Evolutionary conservation across 2,113 vertebrate genomes (phyloP).

Genomic region (Morphnarchus princeps): DNA sequence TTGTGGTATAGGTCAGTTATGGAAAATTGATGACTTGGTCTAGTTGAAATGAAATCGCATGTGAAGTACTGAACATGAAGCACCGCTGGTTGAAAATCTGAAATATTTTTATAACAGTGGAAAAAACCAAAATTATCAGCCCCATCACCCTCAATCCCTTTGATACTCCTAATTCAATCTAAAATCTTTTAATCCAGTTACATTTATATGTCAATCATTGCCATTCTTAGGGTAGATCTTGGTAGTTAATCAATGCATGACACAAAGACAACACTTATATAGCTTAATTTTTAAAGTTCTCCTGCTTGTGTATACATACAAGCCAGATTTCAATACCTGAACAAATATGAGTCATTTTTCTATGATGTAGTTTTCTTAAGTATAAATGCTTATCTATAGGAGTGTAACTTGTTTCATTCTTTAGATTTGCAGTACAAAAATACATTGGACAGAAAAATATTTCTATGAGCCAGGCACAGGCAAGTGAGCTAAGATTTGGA

Average conservation of each 20-base stretch:
- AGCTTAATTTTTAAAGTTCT: background rate
- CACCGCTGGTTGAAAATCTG: accelerated
- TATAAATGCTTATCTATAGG: background rate
- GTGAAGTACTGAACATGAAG: background rate
- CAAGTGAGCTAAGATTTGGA: background rate
- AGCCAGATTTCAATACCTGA: background rate
- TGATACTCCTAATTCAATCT: background rate
- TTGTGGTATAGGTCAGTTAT: background rate
- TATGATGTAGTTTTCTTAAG: background rate
- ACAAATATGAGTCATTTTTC: background rate
- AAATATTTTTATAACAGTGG: background rate
- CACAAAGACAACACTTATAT: background rate
- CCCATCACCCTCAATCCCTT: background rate
- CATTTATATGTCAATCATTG: background rate
- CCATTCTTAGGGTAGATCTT: background rate
- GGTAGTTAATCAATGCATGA: background rate
- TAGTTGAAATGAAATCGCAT: background rate
- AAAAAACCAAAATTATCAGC: background rate
- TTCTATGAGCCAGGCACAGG: background rate
- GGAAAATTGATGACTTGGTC: background rate
- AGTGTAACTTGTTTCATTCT: background rate
- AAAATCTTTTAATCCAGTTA: background rate
- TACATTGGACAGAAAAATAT: background rate
- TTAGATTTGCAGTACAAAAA: background rate
- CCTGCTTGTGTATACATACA: background rate